A percentile compares a stretch with the other conserved stretches of the same genome.
Evolutionary conservation across 2,888 invertebrate species (phyloP).

Genomic region (Xestia rhomboidea): DNA sequence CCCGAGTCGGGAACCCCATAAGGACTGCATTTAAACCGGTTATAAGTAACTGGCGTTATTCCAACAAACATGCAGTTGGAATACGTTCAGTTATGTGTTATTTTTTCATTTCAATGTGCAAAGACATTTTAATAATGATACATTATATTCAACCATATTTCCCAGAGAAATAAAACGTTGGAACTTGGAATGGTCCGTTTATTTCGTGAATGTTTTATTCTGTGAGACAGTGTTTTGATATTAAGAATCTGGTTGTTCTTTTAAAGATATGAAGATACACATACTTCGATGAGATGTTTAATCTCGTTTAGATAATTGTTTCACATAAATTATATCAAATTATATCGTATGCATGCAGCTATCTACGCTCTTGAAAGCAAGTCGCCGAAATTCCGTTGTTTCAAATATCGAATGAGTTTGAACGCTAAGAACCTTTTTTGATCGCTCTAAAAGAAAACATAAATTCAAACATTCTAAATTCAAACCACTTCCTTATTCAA

Average conservation of each 20-base stretch:
- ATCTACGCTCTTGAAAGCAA: neutral
- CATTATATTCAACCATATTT: conserved; percentile 56
- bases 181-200: conserved; percentile 24
- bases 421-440: neutral
- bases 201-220: conserved; percentile 38
- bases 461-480: conserved; percentile 28
- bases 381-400: neutral
- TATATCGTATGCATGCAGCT: neutral
- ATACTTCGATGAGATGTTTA: neutral
- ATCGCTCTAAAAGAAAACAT: neutral
- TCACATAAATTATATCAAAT: neutral
- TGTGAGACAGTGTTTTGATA: conserved; percentile 7
- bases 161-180: conserved; percentile 37
- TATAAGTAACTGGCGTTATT: conserved; percentile 67
- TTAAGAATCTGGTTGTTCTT: conserved; percentile 3
- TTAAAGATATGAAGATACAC: neutral
- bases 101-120: conserved; percentile 66
- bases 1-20: conserved; percentile 49
- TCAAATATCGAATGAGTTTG: neutral
- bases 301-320: neutral
- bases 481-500: conserved; percentile 47
- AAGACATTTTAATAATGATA: conserved; percentile 67
- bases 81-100: conserved; percentile 59
- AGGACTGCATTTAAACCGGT: conserved; percentile 65
- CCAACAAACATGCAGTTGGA: conserved; percentile 64